Percentiles rank a stretch among this genome's conserved stretches.
These are phyloP conservation scores for Galleria mellonella DNA, from an alignment of 1,140 invertebrate species.

Conservation along the genomic window DNA sequence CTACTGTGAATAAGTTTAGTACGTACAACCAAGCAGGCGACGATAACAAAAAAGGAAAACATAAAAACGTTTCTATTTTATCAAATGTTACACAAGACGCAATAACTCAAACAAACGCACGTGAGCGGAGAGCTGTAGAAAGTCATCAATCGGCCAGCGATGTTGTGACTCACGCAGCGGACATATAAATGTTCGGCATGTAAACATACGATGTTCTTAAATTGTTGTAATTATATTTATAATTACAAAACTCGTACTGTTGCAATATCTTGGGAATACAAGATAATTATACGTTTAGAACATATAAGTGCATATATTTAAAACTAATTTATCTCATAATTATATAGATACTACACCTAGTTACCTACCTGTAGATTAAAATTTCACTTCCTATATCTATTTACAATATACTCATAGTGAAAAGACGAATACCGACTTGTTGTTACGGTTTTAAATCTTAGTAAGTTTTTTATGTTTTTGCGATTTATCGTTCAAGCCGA, in stretches of 20 bases:
- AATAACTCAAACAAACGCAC: conserved; percentile 30
- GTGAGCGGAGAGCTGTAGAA: conserved; percentile 35
- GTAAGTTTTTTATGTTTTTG: not conserved
- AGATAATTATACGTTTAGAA: no score
- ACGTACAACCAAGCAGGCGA: no score
- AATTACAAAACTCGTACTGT: no score
- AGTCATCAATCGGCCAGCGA: conserved; percentile 31
- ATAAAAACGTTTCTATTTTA: conserved; percentile 32
- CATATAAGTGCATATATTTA: no score
- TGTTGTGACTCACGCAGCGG: conserved; percentile 31
- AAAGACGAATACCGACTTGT: not conserved
- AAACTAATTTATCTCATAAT: no score
- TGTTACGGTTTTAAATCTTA: not conserved
- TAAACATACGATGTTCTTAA: no score
- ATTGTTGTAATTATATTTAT: no score
- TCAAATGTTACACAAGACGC: conserved; percentile 45
- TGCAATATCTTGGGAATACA: no score
- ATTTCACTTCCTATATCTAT: conserved; percentile 6
- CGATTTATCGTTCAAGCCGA: not conserved
- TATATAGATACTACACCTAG: no score
- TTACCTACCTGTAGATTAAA: not conserved
- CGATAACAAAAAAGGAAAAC: no score
- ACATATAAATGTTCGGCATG: conserved; percentile 5
- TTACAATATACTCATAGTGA: not conserved
- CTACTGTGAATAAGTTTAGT: no score